Percentiles rank a stretch among this genome's conserved stretches.
Conservation (phyloP, 1,140 invertebrate species). For the Zelostemma sp. region DNA sequence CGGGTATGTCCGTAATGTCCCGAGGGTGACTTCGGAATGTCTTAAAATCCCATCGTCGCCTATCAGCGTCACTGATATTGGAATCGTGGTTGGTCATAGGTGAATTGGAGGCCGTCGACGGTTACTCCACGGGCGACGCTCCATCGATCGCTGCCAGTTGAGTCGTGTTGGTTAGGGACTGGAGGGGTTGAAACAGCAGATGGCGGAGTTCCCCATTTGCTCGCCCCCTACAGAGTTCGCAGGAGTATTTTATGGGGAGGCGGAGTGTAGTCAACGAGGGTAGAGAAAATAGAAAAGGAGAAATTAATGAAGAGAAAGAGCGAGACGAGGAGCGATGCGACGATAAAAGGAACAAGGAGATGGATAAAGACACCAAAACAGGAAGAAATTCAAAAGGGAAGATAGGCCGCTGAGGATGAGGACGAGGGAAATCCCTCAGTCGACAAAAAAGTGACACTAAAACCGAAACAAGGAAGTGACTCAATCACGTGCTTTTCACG, state of each 20-base stretch:
- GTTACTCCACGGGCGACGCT: conserved; percentile 66
- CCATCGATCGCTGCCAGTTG: conserved; percentile 61
- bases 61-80: conserved; percentile 19
- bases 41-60: conserved; percentile 17
- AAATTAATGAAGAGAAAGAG: conserved; percentile 26
- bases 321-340: background rate
- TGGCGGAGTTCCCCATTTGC: conserved; percentile 49
- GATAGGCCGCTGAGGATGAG: conserved; percentile 13
- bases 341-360: conserved; percentile 10
- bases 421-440: conserved; percentile 19
- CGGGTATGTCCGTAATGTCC: no score
- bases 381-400: conserved; percentile 46
- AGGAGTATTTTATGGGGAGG: conserved; percentile 51
- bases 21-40: conserved; percentile 9
- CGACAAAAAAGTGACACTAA: no score
- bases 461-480: no score
- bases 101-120: conserved; percentile 54
- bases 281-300: conserved; percentile 28
- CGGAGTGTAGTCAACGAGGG: conserved; percentile 27
- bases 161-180: conserved; percentile 51
- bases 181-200: conserved; percentile 37
- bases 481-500: background rate
- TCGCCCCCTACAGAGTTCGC: conserved; percentile 39
- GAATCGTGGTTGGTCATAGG: conserved; percentile 44
- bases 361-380: conserved; percentile 18